These are phyloP conservation scores for Penaeus chinensis DNA, from an alignment of 1,140 invertebrate species.

Conservation along the genomic window DNA sequence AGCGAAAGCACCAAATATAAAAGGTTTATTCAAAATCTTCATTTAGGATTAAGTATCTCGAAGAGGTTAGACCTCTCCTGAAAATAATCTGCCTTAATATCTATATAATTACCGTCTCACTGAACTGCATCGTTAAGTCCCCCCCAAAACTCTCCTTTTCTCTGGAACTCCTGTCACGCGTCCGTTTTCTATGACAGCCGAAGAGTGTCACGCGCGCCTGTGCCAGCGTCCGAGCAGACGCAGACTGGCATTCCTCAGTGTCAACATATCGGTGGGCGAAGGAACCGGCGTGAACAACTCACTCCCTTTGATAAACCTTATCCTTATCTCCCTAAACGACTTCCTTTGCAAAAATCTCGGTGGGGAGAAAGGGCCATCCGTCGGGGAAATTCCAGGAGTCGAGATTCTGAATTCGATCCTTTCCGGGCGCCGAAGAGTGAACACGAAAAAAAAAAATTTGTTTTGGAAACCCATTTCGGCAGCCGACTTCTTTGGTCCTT, in stretches of 20 bases:
- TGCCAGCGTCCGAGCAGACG: conserved; percentile 24
- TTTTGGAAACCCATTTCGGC: no score
- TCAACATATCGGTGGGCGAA: conserved; percentile 29
- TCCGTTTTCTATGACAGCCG: background rate
- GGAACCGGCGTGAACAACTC: conserved; percentile 15
- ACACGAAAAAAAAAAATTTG: background rate
- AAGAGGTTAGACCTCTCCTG: no score
- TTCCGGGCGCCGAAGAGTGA: background rate
- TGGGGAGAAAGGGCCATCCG: no score
- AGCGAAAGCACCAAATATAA: no score
- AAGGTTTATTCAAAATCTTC: no score
- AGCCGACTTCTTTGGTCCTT: no score
- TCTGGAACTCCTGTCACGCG: background rate
- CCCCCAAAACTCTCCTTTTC: background rate
- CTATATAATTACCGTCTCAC: no score
- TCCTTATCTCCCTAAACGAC: no score
- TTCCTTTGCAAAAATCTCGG: no score
- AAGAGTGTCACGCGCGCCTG: background rate
- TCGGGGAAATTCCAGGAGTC: background rate
- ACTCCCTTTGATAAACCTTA: background rate
- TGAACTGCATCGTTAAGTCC: no score
- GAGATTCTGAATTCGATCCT: background rate
- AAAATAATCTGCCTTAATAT: no score
- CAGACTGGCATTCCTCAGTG: conserved; percentile 40
- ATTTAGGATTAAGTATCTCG: no score